Evolutionary conservation across 2,888 invertebrate species (phyloP).

Genomic region (Lydus trimaculatus): DNA sequence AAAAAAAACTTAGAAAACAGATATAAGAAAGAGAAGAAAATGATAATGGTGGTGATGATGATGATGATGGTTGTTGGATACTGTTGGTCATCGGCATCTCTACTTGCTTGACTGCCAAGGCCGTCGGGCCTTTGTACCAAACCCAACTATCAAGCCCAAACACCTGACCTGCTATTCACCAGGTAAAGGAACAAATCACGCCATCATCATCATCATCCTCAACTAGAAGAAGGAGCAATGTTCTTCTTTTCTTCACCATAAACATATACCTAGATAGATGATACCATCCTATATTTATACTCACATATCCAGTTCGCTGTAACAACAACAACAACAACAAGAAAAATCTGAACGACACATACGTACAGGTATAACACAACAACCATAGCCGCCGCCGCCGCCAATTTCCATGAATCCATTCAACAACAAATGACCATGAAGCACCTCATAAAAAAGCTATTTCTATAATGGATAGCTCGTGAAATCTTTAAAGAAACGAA

Average conservation of each 20-base stretch:
- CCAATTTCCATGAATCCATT: conserved; percentile 8
- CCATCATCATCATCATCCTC: conserved; percentile 1
- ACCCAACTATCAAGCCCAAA: conserved; percentile 27
- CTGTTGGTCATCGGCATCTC: conserved; percentile 43
- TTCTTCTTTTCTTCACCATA: conserved; percentile 24
- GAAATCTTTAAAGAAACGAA: not conserved
- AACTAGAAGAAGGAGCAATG: conserved; percentile 31
- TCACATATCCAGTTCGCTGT: not conserved
- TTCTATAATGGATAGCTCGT: not conserved
- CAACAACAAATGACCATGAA: not conserved
- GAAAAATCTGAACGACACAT: conserved; percentile 18
- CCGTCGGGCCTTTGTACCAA: conserved; percentile 43
- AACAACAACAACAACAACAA: conserved; percentile 11
- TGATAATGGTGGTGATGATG: not conserved
- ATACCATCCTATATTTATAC: not conserved
- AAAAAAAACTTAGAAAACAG: no score
- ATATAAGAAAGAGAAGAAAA: not conserved
- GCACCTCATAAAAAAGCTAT: conserved; percentile 2
- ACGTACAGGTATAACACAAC: not conserved
- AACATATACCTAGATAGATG: not conserved
- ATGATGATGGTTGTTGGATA: not conserved
- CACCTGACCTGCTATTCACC: conserved; percentile 39
- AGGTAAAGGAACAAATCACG: conserved; percentile 43
- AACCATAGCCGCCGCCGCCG: not conserved
- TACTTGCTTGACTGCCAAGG: conserved; percentile 38